phyloP scores from a whole-genome alignment of 2,888 invertebrate species.

The Lagria hirta region DNA sequence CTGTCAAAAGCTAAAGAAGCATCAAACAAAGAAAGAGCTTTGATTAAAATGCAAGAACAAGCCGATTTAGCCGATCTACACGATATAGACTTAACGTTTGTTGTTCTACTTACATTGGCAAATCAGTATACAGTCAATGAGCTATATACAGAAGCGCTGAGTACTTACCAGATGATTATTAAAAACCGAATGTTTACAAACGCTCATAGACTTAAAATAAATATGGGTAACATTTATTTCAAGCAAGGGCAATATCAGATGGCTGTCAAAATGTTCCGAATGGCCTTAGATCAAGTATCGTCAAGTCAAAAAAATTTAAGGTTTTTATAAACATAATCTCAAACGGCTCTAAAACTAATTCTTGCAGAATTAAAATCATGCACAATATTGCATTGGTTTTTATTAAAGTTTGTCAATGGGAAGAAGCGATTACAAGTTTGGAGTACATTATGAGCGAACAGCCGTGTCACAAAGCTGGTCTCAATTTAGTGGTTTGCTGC shows the following conservation, averaged over 20 bases:
- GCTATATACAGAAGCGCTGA: slow-evolving; percentile 93
- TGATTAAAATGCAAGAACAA: slow-evolving; percentile 91
- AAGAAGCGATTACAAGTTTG: slow-evolving; percentile 94
- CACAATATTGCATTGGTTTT: slow-evolving; percentile 96
- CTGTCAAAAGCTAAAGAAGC: slow-evolving; percentile 96
- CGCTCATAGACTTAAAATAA: slow-evolving; percentile 90
- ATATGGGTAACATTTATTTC: slow-evolving; percentile 98
- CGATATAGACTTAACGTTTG: slow-evolving; percentile 94
- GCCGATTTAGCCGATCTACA: slow-evolving; percentile 85
- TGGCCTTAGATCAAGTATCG: slow-evolving; percentile 97
- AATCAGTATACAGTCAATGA: slow-evolving; percentile 93
- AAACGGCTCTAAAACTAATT: neutral
- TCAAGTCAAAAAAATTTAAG: slow-evolving; percentile 90
- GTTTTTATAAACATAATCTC: slow-evolving; percentile 48
- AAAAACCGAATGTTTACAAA: slow-evolving; percentile 93
- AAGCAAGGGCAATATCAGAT: slow-evolving; percentile 91
- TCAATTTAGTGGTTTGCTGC: slow-evolving; percentile 87
- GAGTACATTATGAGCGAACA: slow-evolving; percentile 98
- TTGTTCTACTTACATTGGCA: slow-evolving; percentile 93
- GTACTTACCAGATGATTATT: slow-evolving; percentile 92
- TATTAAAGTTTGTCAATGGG: slow-evolving; percentile 94
- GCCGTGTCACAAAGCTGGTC: slow-evolving; percentile 72
- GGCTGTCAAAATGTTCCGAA: slow-evolving; percentile 96
- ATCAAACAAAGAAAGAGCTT: slow-evolving; percentile 84
- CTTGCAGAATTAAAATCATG: slow-evolving; percentile 88